Conservation (phyloP, 2,888 invertebrate species). For the Linnaemya tessellans region DNA sequence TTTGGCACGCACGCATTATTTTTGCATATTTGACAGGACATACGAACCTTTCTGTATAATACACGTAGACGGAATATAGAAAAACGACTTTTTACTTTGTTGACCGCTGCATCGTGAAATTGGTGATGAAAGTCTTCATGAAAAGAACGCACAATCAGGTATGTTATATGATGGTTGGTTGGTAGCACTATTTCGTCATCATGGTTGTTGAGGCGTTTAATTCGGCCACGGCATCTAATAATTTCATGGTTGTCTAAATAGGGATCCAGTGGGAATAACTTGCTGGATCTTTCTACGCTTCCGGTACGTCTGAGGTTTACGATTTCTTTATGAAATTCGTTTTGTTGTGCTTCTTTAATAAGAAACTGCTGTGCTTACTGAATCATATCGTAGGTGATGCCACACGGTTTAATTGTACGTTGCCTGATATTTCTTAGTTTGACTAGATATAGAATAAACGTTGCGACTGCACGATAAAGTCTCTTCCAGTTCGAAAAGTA, state of each 20-base stretch:
- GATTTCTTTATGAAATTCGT: slow-evolving; percentile 47
- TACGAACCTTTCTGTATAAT: slow-evolving; percentile 65
- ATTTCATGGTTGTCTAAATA: slow-evolving; percentile 56
- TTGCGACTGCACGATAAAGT: slow-evolving; percentile 60
- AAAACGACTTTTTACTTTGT: slow-evolving; percentile 59
- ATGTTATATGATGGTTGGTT: slow-evolving; percentile 63
- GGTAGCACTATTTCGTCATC: slow-evolving; percentile 43
- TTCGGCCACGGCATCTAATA: slow-evolving; percentile 57
- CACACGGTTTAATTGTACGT: not conserved
- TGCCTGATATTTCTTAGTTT: slow-evolving; percentile 35
- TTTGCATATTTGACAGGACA: slow-evolving; percentile 69
- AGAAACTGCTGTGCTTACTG: slow-evolving; percentile 20
- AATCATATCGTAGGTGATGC: slow-evolving; percentile 9
- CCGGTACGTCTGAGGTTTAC: slow-evolving; percentile 41
- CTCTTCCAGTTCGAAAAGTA: slow-evolving; percentile 65
- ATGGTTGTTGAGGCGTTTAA: slow-evolving; percentile 60
- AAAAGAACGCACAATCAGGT: slow-evolving; percentile 49
- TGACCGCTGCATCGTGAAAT: slow-evolving; percentile 62
- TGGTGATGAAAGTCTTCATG: slow-evolving; percentile 34
- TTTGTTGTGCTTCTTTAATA: slow-evolving; percentile 19
- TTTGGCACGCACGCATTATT: slow-evolving; percentile 45
- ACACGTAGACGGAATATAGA: slow-evolving; percentile 64
- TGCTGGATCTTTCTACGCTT: slow-evolving; percentile 39
- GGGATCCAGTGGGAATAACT: slow-evolving; percentile 52
- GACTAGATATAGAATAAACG: slow-evolving; percentile 42